Percentiles rank a stretch among this genome's conserved stretches.
Evolutionary conservation across 2,888 invertebrate genomes (phyloP).

Genomic region (Eulithis testata): DNA sequence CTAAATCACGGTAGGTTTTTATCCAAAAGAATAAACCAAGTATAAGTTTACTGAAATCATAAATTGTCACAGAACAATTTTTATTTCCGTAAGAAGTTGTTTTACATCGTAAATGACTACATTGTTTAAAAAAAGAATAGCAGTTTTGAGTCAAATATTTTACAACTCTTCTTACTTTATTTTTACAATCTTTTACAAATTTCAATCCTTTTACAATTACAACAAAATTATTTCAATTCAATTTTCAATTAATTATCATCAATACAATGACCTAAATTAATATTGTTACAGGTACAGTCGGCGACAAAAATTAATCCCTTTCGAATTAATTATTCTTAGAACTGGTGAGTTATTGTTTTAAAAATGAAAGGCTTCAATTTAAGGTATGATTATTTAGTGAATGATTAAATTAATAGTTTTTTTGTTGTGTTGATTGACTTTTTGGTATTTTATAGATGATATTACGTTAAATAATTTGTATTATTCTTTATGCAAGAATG

Average conservation of each 20-base stretch:
- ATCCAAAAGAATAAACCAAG: too few species aligned
- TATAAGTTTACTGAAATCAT: too few species aligned
- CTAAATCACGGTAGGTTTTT: too few species aligned
- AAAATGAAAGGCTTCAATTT: conserved; percentile 11
- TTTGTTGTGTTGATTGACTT: background rate
- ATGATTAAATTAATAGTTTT: conserved; percentile 3
- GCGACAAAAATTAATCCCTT: conserved; percentile 1
- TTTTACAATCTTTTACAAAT: too few species aligned
- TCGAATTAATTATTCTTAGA: conserved; percentile 4
- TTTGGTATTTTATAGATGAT: too few species aligned
- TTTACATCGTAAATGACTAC: too few species aligned
- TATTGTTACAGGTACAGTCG: conserved; percentile 24
- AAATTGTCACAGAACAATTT: too few species aligned
- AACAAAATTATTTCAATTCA: conserved; percentile 9
- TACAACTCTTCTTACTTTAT: too few species aligned
- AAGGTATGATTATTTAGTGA: background rate
- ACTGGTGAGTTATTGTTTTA: conserved; percentile 12
- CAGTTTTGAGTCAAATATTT: background rate
- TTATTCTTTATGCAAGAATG: too few species aligned
- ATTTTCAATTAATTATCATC: conserved; percentile 15
- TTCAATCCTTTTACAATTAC: conserved; percentile 11
- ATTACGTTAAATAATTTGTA: too few species aligned
- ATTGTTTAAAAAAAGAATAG: too few species aligned
- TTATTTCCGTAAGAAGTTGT: too few species aligned
- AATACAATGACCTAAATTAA: conserved; percentile 18